Evolutionary conservation across 2,797 vertebrate genomes (phyloP).

Genomic region (Prionace glauca): DNA sequence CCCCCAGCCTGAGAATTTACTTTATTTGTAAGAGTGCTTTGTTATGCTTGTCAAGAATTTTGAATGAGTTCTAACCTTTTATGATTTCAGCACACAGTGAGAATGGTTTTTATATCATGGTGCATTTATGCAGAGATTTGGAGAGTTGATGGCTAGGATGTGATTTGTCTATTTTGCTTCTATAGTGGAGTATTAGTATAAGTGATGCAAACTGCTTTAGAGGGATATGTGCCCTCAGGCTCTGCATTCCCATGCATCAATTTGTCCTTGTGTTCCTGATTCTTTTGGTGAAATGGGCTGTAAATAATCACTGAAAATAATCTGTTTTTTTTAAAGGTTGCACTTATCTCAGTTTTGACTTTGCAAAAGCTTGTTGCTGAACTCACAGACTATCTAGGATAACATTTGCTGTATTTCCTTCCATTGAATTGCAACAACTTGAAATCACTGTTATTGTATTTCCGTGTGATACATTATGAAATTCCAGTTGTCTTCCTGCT

Average conservation of each 20-base stretch:
- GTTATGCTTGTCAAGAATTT: not conserved
- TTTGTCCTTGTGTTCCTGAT: conserved; percentile 50
- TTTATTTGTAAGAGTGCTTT: not conserved
- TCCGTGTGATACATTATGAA: not conserved
- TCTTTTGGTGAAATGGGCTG: conserved; percentile 58
- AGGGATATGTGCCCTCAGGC: conserved; percentile 44
- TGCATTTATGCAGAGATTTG: not conserved
- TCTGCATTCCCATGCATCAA: conserved; percentile 44
- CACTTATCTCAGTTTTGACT: conserved; percentile 29
- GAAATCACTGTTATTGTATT: not conserved
- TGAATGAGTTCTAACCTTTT: not conserved
- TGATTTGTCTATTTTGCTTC: not conserved
- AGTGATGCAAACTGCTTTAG: conserved; percentile 36
- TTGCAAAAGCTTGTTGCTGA: not conserved
- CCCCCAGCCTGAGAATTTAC: not conserved
- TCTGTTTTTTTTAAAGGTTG: conserved; percentile 43
- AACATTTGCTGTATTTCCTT: not conserved
- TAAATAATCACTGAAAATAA: conserved; percentile 48
- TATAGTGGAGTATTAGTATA: conserved; percentile 42
- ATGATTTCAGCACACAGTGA: not conserved
- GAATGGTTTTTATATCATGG: not conserved
- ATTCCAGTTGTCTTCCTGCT: not conserved
- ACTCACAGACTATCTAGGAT: not conserved
- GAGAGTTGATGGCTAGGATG: conserved; percentile 47
- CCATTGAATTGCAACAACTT: not conserved